These are phyloP conservation scores for Peromyscus nudipes DNA, from an alignment of 2,797 vertebrate species.

Conservation along the genomic window DNA sequence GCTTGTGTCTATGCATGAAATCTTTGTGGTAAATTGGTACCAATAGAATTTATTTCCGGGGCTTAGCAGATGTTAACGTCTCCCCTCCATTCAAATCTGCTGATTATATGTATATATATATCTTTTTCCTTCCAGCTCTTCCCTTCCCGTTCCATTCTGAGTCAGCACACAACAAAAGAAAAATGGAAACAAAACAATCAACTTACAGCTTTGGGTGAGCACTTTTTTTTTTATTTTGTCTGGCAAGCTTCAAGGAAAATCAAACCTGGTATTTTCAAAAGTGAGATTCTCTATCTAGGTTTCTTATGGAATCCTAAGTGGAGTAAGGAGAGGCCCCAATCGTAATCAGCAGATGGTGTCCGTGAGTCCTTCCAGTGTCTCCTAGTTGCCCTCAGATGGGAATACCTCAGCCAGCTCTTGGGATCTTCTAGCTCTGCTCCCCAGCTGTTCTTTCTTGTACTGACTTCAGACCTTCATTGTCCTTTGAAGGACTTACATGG, in stretches of 20 bases:
- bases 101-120: neutral
- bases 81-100: neutral
- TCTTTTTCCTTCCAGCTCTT: neutral
- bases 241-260: neutral
- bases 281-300: neutral
- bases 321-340: neutral
- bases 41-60: neutral
- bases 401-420: neutral
- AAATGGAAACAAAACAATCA: neutral
- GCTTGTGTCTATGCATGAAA: neutral
- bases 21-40: neutral
- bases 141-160: neutral
- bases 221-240: neutral
- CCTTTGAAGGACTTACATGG: neutral
- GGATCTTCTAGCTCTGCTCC: neutral
- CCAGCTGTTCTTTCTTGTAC: neutral
- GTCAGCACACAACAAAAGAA: neutral
- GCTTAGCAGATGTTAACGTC: neutral
- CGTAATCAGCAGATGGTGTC: no score
- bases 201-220: neutral
- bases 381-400: neutral
- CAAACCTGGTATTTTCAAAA: neutral
- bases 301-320: neutral
- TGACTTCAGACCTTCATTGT: neutral
- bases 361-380: neutral